Conservation (phyloP, 2,113 vertebrate genomes). For the Leuciscus idus region DNA sequence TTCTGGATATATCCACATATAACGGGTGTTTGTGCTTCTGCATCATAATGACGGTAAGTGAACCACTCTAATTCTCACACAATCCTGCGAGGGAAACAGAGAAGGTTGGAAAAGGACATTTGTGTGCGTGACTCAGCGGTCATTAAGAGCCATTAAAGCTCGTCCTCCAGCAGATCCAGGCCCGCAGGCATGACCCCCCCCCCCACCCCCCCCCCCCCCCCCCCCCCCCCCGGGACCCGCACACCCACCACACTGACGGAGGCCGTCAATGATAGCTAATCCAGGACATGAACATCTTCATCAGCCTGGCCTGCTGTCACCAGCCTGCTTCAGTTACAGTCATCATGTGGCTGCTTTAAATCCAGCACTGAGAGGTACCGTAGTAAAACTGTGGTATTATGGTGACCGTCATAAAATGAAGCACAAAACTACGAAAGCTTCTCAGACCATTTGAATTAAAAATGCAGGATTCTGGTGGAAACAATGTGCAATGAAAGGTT, state of each 20-base stretch:
- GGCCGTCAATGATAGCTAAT: constrained; percentile 36
- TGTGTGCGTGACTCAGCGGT: constrained; percentile 53
- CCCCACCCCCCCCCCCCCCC: neutral
- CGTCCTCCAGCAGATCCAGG: constrained; percentile 78
- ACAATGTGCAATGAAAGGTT: neutral
- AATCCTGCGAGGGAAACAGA: neutral
- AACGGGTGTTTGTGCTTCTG: neutral
- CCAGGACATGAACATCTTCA: neutral
- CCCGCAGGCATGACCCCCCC: constrained; percentile 74
- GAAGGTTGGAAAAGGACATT: neutral
- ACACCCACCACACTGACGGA: neutral
- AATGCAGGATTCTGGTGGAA: neutral
- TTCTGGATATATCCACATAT: neutral
- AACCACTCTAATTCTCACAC: neutral
- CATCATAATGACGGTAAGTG: neutral
- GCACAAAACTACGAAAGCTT: neutral
- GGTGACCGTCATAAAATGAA: neutral
- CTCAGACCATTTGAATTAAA: neutral
- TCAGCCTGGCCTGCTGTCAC: too few relatives aligned
- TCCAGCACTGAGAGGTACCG: neutral
- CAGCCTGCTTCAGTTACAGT: neutral
- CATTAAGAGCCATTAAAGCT: constrained; percentile 87
- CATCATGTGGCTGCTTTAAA: neutral
- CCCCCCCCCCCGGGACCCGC: too few relatives aligned
- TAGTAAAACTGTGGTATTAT: neutral